Evolutionary conservation across 2,888 invertebrate species (phyloP).

Genomic region (Lycocerus yunnanus): DNA sequence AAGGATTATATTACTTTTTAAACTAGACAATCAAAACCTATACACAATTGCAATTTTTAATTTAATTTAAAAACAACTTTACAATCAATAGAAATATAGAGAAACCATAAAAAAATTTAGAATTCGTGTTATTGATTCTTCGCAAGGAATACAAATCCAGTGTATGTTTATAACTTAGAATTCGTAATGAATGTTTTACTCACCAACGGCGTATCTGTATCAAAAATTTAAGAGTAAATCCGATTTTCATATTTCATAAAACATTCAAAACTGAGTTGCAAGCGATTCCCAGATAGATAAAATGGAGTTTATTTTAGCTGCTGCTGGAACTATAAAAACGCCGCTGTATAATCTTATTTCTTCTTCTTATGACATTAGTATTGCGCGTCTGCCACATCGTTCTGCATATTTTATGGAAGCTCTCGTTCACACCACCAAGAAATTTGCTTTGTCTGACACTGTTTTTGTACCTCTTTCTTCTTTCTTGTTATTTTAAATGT

Average conservation of each 20-base stretch:
- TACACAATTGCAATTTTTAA: not conserved
- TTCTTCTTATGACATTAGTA: slow-evolving; percentile 42
- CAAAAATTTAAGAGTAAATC: slow-evolving; percentile 21
- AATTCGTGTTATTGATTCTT: slow-evolving; percentile 3
- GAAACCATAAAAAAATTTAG: not conserved
- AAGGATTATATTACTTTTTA: not conserved
- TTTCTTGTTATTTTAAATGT: not conserved
- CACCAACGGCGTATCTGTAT: slow-evolving; percentile 17
- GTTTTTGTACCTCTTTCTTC: slow-evolving; percentile 21
- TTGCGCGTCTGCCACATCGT: slow-evolving; percentile 41
- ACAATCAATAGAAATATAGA: not conserved
- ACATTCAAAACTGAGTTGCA: slow-evolving; percentile 18
- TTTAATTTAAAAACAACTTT: not conserved
- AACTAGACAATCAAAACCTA: not conserved
- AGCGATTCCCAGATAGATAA: slow-evolving; percentile 19
- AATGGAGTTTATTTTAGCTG: slow-evolving; percentile 33
- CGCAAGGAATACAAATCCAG: slow-evolving; percentile 1
- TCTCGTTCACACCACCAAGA: slow-evolving; percentile 37
- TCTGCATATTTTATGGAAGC: slow-evolving; percentile 40
- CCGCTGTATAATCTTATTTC: slow-evolving; percentile 38
- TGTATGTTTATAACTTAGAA: slow-evolving; percentile 12
- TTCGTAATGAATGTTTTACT: slow-evolving; percentile 15
- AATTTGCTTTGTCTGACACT: slow-evolving; percentile 38
- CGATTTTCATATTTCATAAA: slow-evolving; percentile 29
- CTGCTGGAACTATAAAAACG: slow-evolving; percentile 34